Evolutionary conservation across 2,888 invertebrate species (phyloP).

Genomic region (Drosophila bunnanda): DNA sequence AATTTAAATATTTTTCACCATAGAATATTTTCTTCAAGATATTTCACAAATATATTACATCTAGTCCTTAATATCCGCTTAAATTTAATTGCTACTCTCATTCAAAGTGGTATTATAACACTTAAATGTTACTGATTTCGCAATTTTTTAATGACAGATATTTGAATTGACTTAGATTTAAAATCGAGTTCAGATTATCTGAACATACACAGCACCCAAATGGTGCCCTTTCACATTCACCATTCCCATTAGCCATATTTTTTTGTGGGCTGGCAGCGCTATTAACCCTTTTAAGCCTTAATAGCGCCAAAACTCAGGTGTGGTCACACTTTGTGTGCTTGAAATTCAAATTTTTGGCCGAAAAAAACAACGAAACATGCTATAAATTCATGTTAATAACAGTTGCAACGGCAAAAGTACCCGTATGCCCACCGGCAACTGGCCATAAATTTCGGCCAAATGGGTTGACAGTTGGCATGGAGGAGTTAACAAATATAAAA

Average conservation of each 20-base stretch:
- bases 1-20: no score
- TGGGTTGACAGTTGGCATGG: conserved; percentile 73
- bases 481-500: conserved; percentile 17
- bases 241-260: background rate
- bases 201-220: background rate
- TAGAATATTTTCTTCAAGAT: no score
- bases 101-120: no score
- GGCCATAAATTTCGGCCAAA: conserved; percentile 72
- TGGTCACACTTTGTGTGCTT: conserved; percentile 38
- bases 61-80: no score
- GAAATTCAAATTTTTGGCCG: conserved; percentile 37
- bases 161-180: no score
- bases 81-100: no score
- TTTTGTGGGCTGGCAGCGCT: background rate
- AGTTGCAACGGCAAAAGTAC: conserved; percentile 55
- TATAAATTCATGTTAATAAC: conserved; percentile 75
- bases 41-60: no score
- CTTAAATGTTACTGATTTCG: no score
- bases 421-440: conserved; percentile 55
- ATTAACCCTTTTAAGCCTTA: conserved; percentile 11
- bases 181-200: background rate
- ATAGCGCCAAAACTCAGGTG: conserved; percentile 16
- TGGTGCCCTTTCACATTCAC: background rate
- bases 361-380: conserved; percentile 42
- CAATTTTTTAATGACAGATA: no score